Conservation (phyloP, 2,113 vertebrate species). For the Catharus bicknelli region DNA sequence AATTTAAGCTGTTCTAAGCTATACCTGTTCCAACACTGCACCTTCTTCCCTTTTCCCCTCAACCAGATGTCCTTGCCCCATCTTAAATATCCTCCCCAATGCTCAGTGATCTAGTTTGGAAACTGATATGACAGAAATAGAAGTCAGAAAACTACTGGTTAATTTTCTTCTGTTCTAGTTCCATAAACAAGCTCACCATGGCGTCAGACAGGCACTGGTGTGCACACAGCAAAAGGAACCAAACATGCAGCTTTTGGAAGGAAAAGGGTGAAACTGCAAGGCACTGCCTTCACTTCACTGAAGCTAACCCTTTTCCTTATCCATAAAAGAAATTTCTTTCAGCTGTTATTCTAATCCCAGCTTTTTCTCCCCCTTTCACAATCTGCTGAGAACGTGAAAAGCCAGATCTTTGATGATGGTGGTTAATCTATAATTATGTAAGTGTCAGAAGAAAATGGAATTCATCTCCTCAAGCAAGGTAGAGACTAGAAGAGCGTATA, state of each 20-base stretch:
- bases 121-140: background rate
- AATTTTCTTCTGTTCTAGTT: background rate
- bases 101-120: background rate
- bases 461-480: slow-evolving; percentile 8
- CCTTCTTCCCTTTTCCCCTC: background rate
- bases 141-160: background rate
- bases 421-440: slow-evolving; percentile 37
- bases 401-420: slow-evolving; percentile 16
- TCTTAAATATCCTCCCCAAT: background rate
- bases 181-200: background rate
- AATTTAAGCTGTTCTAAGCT: background rate
- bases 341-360: background rate
- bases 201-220: background rate
- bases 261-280: background rate
- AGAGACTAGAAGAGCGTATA: slow-evolving; percentile 3
- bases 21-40: background rate
- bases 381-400: slow-evolving; percentile 9
- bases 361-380: background rate
- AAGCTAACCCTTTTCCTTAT: background rate
- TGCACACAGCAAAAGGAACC: background rate
- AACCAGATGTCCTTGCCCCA: background rate
- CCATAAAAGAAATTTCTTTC: background rate
- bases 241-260: background rate
- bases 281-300: background rate
- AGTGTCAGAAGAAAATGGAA: slow-evolving; percentile 22